Evolutionary conservation across 2,113 vertebrate genomes (phyloP).

Genomic region (Poeciliopsis turrubarensis): DNA sequence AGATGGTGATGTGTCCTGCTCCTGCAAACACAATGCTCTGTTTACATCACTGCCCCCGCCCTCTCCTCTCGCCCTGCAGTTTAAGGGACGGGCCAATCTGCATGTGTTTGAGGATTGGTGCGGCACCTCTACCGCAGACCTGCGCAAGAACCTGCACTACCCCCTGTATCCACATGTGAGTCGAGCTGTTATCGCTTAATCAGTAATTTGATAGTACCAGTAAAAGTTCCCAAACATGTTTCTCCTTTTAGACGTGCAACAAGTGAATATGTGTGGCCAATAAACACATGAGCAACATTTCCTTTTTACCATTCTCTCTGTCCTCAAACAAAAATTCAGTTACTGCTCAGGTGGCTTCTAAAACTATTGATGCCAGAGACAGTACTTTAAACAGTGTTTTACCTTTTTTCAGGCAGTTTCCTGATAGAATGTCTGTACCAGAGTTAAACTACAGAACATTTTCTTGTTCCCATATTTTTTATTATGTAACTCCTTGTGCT

Average conservation of each 20-base stretch:
- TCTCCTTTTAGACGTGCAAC: neutral
- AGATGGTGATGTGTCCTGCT: conserved; percentile 13
- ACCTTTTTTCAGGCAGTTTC: no score
- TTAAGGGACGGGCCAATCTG: conserved; percentile 88
- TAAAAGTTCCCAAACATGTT: neutral
- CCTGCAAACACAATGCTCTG: conserved; percentile 1
- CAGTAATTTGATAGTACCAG: neutral
- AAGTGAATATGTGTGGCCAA: neutral
- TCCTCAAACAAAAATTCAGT: neutral
- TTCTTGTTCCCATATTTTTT: no score
- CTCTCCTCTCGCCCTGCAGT: conserved; percentile 72
- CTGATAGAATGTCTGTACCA: no score
- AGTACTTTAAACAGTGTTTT: neutral
- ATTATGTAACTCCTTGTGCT: no score
- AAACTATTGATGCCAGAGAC: neutral
- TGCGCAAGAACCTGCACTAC: conserved; percentile 89
- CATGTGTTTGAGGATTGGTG: conserved; percentile 98
- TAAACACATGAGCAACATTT: neutral
- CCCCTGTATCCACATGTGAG: conserved; percentile 93
- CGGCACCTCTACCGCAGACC: conserved; percentile 84
- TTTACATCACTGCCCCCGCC: neutral
- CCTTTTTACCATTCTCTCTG: no score
- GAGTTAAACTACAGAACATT: no score
- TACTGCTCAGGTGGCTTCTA: neutral
- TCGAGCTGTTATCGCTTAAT: conserved; percentile 26